Evolutionary conservation across 2,888 invertebrate species (phyloP), one percentile per base, ranked within the genome.

Genomic region (Labia minor): DNA sequence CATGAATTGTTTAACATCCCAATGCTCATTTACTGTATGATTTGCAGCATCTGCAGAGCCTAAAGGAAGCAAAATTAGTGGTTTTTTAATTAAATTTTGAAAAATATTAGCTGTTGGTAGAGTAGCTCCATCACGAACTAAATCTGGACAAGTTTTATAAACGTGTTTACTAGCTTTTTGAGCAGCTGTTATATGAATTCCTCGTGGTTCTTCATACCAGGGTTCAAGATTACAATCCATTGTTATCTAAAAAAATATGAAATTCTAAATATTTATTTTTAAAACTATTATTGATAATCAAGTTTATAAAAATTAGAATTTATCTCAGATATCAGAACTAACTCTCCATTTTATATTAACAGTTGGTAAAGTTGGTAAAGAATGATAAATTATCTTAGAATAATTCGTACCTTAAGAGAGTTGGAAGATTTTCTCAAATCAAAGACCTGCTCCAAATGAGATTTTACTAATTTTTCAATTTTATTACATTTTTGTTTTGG

Each of bases 11-110:
- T 73, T 73, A 67, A 77, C 75, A 74, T 83, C 78, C 70, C 85
- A 78, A 73, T 84, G 85, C 74, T 84, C 84, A 74, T 85, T 84
- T 74, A 83, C 80, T 1, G 83, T 82, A 73, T 85, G 85, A 61
- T 83, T 83, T 67, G 83, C 83, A 73, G 85, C 85, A 74, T 85
- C 83, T 69, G 78, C 78, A 19, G 80, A 76, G 6, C 84, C 84
- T 72, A 85, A 80, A 10, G 84, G 84, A 11, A 85, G 76, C 66
- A 85, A 75, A 75, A 85, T 78, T 20, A 84, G 83, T 72, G 81
- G 82, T 73, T 81, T 82, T 16, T 61, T 61, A 21, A 18, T 49
- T 21, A 33, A 62, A 65, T 71, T 74, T 73, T 78, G 75, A 71
- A 85, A 79, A 26, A 82, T 82, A 70, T 84, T 74, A 64, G 84